Conservation (phyloP, 2,888 invertebrate species). For the Polymixis flavicincta region DNA sequence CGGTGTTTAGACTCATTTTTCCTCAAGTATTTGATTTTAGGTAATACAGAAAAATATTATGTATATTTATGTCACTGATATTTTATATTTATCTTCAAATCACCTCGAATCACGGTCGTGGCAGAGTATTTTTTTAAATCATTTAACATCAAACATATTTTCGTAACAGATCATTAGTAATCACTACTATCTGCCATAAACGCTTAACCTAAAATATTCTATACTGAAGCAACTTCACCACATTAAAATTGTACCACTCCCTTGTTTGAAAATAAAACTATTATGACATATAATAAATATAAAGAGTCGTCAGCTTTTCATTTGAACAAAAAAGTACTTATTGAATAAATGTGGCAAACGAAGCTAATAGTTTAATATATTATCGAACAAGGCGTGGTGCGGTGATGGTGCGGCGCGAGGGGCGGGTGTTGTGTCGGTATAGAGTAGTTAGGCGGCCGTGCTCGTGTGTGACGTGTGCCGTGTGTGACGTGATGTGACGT, state of each 20-base stretch:
- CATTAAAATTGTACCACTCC: constrained; percentile 32
- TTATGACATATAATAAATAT: not conserved
- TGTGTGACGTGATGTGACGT: constrained; percentile 54
- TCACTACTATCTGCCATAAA: constrained; percentile 70
- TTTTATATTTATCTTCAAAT: constrained; percentile 70
- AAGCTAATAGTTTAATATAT: not conserved
- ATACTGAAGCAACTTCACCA: constrained; percentile 69
- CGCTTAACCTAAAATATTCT: constrained; percentile 56
- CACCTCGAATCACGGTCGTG: constrained; percentile 80
- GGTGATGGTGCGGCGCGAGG: constrained; percentile 22
- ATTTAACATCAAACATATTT: constrained; percentile 68
- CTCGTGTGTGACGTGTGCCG: constrained; percentile 45
- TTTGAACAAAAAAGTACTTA: not conserved
- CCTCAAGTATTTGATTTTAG: constrained; percentile 47
- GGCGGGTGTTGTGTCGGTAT: constrained; percentile 67
- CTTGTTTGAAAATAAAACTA: constrained; percentile 12
- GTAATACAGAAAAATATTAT: constrained; percentile 38
- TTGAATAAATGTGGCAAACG: not conserved
- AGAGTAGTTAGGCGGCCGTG: constrained; percentile 55
- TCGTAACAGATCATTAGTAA: constrained; percentile 75
- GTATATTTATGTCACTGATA: constrained; percentile 71
- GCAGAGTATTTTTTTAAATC: constrained; percentile 76
- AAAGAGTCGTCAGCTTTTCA: not conserved
- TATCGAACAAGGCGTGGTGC: constrained; percentile 27
- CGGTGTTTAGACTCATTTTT: constrained; percentile 58